Evolutionary conservation across 2,888 invertebrate genomes (phyloP), one percentile per base, ranked within the genome.

Genomic region (Argyresthia goedartella): DNA sequence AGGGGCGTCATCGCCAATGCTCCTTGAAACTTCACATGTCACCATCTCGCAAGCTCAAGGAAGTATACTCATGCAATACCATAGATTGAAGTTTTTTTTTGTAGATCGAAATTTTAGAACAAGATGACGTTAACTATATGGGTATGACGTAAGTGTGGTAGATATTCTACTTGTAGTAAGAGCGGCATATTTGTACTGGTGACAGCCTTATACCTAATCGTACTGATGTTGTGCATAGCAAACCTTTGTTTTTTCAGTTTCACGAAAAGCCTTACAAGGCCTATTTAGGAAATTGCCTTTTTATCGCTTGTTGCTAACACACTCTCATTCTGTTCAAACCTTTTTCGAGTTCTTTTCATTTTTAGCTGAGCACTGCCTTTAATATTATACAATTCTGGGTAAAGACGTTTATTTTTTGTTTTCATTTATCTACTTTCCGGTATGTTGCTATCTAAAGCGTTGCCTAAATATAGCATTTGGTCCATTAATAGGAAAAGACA

Each of bases 241-340:
- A 46, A n/a, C 46, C 46, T 33, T n/a, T 33, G 11, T 63, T 76
- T 78, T 77, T 76, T 73, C 69, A 66, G 76, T 78, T 73, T 81
- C 78, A 78, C 72, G 76, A 72, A 78, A 79, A 78, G 78, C 78
- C 79, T 71, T 75, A 65, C 69, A 74, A 79, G 76, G 67, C 72
- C 75, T 79, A 79, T 81, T 81, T 79, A 77, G 77, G 67, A 80
- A 77, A 81, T 80, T 81, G 79, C 71, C 69, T 77, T 68, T 76
- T 77, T 80, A 78, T 81, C 78, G 68, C 60, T 65, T 71, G 74
- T 70, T 77, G 76, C 73, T 73, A 73, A 71, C 65, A 64, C 63
- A 63, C 66, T 11, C 14, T 13, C 48, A 35, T n/a, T 10, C 15
- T 34, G 36, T 35, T 8, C 44, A 47, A 36, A 15, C 14, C 48